Evolutionary conservation across 2,113 vertebrate genomes (phyloP).

Genomic region (Leiothrix lutea): DNA sequence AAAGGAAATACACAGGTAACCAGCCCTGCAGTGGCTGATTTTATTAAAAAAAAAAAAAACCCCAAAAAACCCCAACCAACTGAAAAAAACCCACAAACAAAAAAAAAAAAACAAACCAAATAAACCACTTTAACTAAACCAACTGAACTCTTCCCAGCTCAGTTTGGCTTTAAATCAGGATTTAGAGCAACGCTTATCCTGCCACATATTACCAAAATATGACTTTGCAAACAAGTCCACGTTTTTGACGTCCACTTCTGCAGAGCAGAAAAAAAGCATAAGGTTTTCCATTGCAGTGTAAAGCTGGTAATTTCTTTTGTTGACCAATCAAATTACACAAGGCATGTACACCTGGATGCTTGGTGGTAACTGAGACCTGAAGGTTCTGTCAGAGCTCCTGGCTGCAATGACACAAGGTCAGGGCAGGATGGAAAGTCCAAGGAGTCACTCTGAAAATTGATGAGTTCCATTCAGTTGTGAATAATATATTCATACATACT

Average conservation of each 20-base stretch:
- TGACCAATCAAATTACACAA: background rate
- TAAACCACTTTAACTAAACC: background rate
- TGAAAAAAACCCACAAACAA: background rate
- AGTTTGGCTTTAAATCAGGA: background rate
- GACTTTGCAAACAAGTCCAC: background rate
- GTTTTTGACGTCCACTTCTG: background rate
- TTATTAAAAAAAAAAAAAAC: background rate
- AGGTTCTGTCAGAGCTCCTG: background rate
- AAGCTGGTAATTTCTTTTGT: background rate
- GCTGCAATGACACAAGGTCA: background rate
- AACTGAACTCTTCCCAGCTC: background rate
- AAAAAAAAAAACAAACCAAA: background rate
- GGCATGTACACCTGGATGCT: background rate
- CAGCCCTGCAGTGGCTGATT: background rate
- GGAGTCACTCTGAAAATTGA: background rate
- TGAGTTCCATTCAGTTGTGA: background rate
- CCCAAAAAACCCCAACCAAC: fast-evolving
- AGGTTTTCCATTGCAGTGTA: background rate
- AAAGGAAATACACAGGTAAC: background rate
- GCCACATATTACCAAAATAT: fast-evolving
- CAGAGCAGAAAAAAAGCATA: background rate
- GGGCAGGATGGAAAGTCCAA: background rate
- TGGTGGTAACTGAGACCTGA: background rate
- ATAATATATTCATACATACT: fast-evolving
- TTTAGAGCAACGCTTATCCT: background rate